A percentile compares a stretch with the other conserved stretches of the same genome.
phyloP scores from a whole-genome alignment of 2,113 vertebrate species.

The Myocastor coypus region DNA sequence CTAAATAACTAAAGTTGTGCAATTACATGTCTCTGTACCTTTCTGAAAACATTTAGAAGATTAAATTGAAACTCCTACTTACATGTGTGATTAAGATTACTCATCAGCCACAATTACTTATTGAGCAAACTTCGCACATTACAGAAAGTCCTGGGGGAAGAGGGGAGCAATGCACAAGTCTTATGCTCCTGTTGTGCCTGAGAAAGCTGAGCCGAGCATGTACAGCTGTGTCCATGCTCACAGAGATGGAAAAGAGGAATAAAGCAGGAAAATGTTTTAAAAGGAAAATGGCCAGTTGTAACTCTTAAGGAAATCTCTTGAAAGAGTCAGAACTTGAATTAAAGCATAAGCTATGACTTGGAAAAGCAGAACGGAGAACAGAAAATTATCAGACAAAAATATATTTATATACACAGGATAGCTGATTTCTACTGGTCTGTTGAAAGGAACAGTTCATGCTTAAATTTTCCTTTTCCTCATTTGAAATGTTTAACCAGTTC shows the following conservation, averaged over 20 bases:
- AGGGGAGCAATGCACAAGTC: not conserved
- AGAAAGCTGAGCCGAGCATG: not conserved
- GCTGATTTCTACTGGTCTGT: too few relatives aligned
- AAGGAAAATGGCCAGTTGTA: not conserved
- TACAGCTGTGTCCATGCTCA: not conserved
- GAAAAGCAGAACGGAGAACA: not conserved
- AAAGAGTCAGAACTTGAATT: not conserved
- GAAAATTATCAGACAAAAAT: not conserved
- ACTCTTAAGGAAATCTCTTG: not conserved
- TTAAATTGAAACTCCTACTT: not conserved
- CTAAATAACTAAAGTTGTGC: not conserved
- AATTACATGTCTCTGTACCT: not conserved
- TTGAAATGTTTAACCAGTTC: too few relatives aligned
- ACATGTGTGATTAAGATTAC: not conserved
- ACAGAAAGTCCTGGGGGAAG: not conserved
- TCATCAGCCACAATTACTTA: not conserved
- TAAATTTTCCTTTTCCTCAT: too few relatives aligned
- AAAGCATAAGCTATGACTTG: not conserved
- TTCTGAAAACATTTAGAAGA: conserved; percentile 29
- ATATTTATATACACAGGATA: too few relatives aligned
- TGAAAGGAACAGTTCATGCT: too few relatives aligned
- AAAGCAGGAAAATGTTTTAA: not conserved
- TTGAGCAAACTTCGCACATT: not conserved
- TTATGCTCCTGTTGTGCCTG: not conserved
- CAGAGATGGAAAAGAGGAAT: not conserved